A percentile compares a stretch with the other conserved stretches of the same genome.
phyloP scores from a whole-genome alignment of 2,797 vertebrate species.

The Danio kyathit region DNA sequence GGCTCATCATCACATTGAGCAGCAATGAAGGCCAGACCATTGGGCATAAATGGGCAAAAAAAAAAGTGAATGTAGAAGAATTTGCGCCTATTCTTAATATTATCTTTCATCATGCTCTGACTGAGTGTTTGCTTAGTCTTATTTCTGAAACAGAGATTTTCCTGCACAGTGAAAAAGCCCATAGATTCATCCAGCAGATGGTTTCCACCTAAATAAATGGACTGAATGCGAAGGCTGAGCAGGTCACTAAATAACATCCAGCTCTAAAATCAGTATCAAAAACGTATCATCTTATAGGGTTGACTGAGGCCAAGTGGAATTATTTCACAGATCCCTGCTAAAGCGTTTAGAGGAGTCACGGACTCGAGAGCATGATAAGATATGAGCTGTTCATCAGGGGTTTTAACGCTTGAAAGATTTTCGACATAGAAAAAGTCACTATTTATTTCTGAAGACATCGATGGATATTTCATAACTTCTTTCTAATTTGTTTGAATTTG shows the following conservation, averaged over 20 bases:
- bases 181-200: conserved; percentile 68
- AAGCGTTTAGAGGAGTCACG: conserved; percentile 11
- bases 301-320: neutral
- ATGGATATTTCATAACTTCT: no score
- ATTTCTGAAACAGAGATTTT: conserved; percentile 70
- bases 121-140: conserved; percentile 66
- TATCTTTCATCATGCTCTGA: conserved; percentile 70
- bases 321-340: conserved; percentile 4
- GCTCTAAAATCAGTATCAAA: conserved; percentile 36
- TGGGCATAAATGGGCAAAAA: neutral
- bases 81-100: conserved; percentile 16
- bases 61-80: neutral
- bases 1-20: conserved; percentile 4
- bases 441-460: no score
- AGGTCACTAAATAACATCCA: conserved; percentile 51
- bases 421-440: no score
- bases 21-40: conserved; percentile 9
- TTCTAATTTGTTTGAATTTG: no score
- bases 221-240: conserved; percentile 38
- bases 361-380: conserved; percentile 1
- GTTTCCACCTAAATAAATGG: conserved; percentile 51
- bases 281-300: neutral
- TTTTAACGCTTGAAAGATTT: no score
- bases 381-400: neutral
- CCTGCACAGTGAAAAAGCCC: conserved; percentile 53